Evolutionary conservation across 2,113 vertebrate species (phyloP), one percentile per base, ranked within the genome.

Genomic region (Pholis gunnellus): DNA sequence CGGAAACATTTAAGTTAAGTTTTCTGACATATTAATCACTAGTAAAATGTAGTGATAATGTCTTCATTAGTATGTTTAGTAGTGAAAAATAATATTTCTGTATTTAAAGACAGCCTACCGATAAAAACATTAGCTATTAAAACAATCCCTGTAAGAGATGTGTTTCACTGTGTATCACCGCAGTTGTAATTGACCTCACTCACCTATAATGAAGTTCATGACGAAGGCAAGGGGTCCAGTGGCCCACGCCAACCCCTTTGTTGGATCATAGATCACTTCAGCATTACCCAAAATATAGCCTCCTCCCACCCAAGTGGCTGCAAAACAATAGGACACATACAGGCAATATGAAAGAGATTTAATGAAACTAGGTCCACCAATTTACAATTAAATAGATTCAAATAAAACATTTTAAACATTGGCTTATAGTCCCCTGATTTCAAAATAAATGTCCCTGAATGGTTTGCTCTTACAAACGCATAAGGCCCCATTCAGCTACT

Each of bases 281-380:
- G 96, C 94, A 31, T 80, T 95, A 29, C 94, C 93, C 17, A 95
- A 82, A 52, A 96, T 94, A 64, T 93, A 96, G 6, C 92, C 94
- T 80, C 95, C 96, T 91, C 95, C 95, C 40, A 96, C 95, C 95
- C 96, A 96, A 1, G 94, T 95, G 31, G 96, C 96, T 96, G 85
- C 54, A 72, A 38, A 72, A 50, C 50, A 71, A 18, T 9, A 70
- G 18, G 9, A 64, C 10, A 40, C 13, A 48, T 9, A 31, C 20
- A 65, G 8, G 1, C 25, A 61, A 2, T 34, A 5, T 42, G 18
- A 42, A 27, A 34, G 6, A 67, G 17, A 52, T 9, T 14, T 1
- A 9, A 56, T 20, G 9, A 72, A 40, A 36, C 2, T 22, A 50
- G 67, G 27, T n/a, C 6, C 56, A 60, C 40, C 36, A 18, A 6